Base-by-base conservation (phyloP, 2,888 invertebrate genomes). In the Meliscaeva auricollis region DNA sequence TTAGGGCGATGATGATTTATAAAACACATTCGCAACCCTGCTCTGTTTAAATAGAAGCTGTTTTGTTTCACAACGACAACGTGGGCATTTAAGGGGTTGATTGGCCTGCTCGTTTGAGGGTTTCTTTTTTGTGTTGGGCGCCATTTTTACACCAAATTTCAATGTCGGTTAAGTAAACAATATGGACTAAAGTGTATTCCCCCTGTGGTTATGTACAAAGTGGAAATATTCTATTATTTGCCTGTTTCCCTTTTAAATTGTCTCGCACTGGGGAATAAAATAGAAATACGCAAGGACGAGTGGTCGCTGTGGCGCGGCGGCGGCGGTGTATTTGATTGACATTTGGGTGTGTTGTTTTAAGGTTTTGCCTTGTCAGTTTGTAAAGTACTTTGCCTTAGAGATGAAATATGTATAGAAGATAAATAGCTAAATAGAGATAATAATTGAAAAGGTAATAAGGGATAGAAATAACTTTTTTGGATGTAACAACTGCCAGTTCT, bases 121-220 rank as follows among this genome's bases (percentile, higher is more conserved):
- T 68, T 82, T 17, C 11, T 2, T 26, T 3, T 26, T n/a, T 60
- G n/a, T 58, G 46, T 74, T 69, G 73, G 68, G 62, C 85, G 81
- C 85, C 85, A 85, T 85, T 85, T 85, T 80, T 85, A 73, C 72
- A 72, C 80, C 11, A 72, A 38, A 38, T 11, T 85, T 76, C 76
- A 74, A 77, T 85, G 81, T 81, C 81, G 85, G 85, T 85, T 85
- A 85, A 44, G 46, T 81, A 80, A 81, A 85, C 80, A 81, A 32
- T 11, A 38, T 69, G 17, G 52, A 17, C 44, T 62, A 8, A 30
- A 15, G 70, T 64, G 69, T n/a, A 22, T 20, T 8, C 41, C 56
- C 41, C 56, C 66, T 74, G 69, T 54, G 78, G 68, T 74, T 77
- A 32, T 35, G 35, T 30, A 2, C 17, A 60, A 13, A 50, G 52